Evolutionary conservation across 2,113 vertebrate species (phyloP).

Genomic region (Colaptes auratus): DNA sequence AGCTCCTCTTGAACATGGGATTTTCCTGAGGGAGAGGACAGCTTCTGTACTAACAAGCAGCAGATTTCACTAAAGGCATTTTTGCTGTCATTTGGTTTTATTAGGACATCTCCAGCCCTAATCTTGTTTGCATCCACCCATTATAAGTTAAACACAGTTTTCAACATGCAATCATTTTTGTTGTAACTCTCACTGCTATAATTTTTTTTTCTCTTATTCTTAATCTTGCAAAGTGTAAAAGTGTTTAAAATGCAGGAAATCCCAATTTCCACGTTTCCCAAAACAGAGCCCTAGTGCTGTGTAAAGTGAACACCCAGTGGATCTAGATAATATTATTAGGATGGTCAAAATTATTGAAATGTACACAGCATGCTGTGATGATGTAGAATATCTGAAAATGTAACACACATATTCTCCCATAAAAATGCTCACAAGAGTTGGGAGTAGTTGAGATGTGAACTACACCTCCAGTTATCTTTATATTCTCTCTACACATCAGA

Average conservation of each 20-base stretch:
- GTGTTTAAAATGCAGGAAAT: neutral
- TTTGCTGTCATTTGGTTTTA: neutral
- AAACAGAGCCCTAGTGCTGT: neutral
- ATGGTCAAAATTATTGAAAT: neutral
- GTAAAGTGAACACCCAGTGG: neutral
- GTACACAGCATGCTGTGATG: fast-evolving
- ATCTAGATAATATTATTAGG: neutral
- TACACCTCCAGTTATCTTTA: neutral
- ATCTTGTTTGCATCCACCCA: neutral
- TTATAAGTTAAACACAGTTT: neutral
- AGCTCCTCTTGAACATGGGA: neutral
- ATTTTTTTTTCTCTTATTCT: neutral
- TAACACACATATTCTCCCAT: neutral
- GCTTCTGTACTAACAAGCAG: neutral
- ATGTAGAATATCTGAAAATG: neutral
- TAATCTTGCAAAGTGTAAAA: too few relatives aligned
- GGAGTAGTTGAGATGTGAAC: neutral
- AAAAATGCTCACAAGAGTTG: neutral
- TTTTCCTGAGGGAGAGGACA: neutral
- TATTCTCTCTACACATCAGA: neutral
- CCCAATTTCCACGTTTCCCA: neutral
- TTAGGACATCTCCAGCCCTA: neutral
- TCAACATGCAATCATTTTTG: neutral
- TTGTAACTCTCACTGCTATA: neutral
- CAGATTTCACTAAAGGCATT: neutral